A percentile compares a stretch with the other conserved stretches of the same genome.
Evolutionary conservation across 2,888 invertebrate species (phyloP).

Genomic region (Lycia hirtaria): DNA sequence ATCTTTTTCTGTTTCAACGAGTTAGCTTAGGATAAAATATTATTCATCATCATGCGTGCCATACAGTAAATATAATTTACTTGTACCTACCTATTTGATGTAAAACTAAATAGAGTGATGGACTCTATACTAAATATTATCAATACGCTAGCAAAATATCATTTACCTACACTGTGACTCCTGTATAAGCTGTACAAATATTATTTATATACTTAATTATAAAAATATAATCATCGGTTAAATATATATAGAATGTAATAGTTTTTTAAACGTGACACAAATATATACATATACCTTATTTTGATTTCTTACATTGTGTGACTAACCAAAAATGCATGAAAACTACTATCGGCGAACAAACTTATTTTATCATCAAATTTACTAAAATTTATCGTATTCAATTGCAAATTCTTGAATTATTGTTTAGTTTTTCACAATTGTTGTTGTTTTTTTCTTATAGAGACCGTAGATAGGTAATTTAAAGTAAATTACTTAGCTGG

Average conservation of each 20-base stretch:
- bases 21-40: too few species aligned
- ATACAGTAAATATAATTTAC: too few species aligned
- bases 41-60: too few species aligned
- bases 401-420: neutral
- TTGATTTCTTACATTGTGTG: constrained; percentile 36
- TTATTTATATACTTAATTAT: neutral
- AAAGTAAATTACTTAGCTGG: too few species aligned
- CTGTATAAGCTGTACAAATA: too few species aligned
- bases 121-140: too few species aligned
- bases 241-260: constrained; percentile 9
- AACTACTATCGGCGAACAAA: constrained; percentile 1
- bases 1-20: too few species aligned
- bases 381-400: neutral
- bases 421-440: neutral
- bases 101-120: too few species aligned
- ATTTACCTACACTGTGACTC: too few species aligned
- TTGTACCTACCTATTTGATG: too few species aligned
- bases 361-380: neutral
- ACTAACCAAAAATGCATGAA: constrained; percentile 45
- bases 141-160: too few species aligned
- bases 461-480: too few species aligned
- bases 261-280: constrained; percentile 9
- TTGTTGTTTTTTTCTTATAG: neutral
- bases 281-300: constrained; percentile 12
- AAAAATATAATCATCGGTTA: constrained; percentile 12